These are phyloP conservation scores for Oxycera nigricornis DNA, from an alignment of 2,888 invertebrate species.

Conservation along the genomic window DNA sequence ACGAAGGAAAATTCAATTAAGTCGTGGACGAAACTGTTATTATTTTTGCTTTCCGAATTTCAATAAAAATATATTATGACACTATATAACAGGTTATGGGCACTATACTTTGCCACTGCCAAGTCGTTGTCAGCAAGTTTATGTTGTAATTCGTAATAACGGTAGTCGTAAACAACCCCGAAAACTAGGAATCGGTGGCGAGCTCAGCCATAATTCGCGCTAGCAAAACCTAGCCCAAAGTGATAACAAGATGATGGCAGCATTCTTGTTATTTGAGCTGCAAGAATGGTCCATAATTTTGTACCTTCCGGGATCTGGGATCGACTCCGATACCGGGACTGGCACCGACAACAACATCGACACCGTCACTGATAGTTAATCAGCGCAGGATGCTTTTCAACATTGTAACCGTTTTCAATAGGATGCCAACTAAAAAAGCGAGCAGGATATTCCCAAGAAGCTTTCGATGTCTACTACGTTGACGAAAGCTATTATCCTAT, in stretches of 20 bases:
- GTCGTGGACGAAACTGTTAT: constrained; percentile 26
- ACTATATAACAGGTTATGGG: constrained; percentile 19
- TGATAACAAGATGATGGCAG: constrained; percentile 16
- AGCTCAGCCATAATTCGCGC: constrained; percentile 5
- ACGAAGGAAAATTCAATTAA: constrained; percentile 32
- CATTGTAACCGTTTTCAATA: constrained; percentile 8
- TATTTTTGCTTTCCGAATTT: constrained; percentile 17
- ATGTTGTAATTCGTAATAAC: constrained; percentile 23
- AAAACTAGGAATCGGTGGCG: constrained; percentile 20
- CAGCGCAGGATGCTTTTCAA: constrained; percentile 3
- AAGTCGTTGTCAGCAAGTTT: constrained; percentile 38
- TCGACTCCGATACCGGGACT: too few species aligned
- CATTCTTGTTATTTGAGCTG: constrained; percentile 22
- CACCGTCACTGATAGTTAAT: constrained; percentile 28
- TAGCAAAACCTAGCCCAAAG: constrained; percentile 16
- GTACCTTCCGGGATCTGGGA: constrained; percentile 31
- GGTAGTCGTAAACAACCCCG: constrained; percentile 29
- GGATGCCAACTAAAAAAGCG: not conserved
- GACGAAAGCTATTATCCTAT: constrained; percentile 17
- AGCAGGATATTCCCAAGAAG: not conserved
- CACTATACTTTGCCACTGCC: constrained; percentile 6
- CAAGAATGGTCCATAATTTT: constrained; percentile 34
- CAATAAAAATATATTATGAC: constrained; percentile 26
- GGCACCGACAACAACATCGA: not conserved
- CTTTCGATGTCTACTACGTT: not conserved